These are phyloP conservation scores for Puma concolor DNA, from an alignment of 2,113 vertebrate genomes.

Conservation along the genomic window DNA sequence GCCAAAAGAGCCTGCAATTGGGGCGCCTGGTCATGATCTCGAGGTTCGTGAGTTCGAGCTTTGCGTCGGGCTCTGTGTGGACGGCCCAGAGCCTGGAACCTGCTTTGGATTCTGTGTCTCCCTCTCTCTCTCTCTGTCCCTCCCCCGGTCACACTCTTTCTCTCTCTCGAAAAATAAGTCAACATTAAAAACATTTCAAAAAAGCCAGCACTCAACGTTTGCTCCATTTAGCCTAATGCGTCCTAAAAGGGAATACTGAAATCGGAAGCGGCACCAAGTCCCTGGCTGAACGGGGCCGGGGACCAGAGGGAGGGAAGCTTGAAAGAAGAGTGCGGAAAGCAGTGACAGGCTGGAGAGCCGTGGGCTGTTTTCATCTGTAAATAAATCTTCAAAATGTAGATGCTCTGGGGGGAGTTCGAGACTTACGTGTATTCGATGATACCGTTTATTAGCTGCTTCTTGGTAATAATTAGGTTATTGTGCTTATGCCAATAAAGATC, in stretches of 20 bases:
- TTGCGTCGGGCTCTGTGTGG: no score
- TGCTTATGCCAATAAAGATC: neutral
- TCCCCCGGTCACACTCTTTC: no score
- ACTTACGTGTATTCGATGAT: neutral
- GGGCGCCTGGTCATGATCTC: no score
- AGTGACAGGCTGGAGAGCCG: rapidly evolving
- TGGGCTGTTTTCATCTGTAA: neutral
- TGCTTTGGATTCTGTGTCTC: no score
- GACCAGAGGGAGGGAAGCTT: neutral
- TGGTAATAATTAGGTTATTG: neutral
- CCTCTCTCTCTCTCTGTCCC: no score
- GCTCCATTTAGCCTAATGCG: neutral
- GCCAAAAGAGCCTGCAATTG: neutral
- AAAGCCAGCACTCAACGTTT: neutral
- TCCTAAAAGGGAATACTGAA: neutral
- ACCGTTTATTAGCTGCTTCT: neutral
- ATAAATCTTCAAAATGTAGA: neutral
- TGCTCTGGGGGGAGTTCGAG: neutral
- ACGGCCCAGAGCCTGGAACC: no score
- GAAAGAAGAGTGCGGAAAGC: rapidly evolving
- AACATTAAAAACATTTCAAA: no score
- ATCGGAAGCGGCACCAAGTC: rapidly evolving
- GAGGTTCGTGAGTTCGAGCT: no score
- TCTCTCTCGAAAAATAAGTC: no score
- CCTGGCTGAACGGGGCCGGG: rapidly evolving